Base-by-base conservation (phyloP, 2,797 vertebrate species). In the Pampus argenteus region DNA sequence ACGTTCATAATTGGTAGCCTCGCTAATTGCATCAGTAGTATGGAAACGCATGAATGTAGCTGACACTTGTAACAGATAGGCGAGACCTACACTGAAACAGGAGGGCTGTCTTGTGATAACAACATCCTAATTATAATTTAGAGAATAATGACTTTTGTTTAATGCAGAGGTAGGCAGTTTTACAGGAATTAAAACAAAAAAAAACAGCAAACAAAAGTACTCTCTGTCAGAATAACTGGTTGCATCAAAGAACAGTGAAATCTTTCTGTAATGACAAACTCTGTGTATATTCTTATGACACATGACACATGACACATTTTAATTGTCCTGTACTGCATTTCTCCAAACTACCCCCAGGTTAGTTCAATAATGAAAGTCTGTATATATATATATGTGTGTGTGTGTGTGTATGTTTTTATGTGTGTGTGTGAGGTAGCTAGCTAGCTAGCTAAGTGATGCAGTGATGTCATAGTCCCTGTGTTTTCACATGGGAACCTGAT, bases 401-500 rank as follows among this genome's bases (percentile, higher is more conserved):
- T 58, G 64, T 52, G 13, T 40, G 38, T 40, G 38, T 40, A 1
- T 40, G 2, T 14, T 2, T 13, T 0, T 40, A 13, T 40, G 38
- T 15, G 40, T 44, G 75, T 61, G 68, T 65, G 71, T 74, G 79
- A 66, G 75, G 74, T 79, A 85, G 88, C 79, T 56, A 63, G 69
- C 79, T 56, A 63, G 69, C 74, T 70, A 78, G 76, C 75, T 89
- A 86, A 91, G 79, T 87, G 86, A 83, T 14, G 50, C 79, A 40
- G 78, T 92, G 91, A 90, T 91, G 90, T 93, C 91, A 91, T 85
- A 34, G 78, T 74, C 77, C 72, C 66, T 58, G 79, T 89, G 84
- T 91, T 91, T 93, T 92, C 87, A 89, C 90, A 92, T 83, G 89
- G 90, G 72, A 92, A 92, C 89, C 74, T 3, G 87, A 92, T 92